Base-by-base conservation (phyloP, 2,888 invertebrate genomes). In the Microdon myrmicae region DNA sequence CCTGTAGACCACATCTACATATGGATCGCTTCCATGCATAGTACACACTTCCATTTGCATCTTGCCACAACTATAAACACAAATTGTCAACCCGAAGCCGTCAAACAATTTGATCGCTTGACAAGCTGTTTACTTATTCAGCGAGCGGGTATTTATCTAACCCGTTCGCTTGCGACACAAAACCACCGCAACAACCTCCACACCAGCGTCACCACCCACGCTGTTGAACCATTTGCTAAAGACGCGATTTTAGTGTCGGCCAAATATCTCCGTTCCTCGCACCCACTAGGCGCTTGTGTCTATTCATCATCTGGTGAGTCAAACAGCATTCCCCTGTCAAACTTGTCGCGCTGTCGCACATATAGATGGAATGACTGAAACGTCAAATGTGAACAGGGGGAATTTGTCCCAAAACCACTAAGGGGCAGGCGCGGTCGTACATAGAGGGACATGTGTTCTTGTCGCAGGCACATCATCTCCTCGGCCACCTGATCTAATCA, bases 401-500 rank as follows among this genome's bases (percentile, higher is more conserved):
- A n/a, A n/a, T n/a, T n/a, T n/a, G n/a, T n/a, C n/a, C n/a, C n/a
- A n/a, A n/a, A n/a, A n/a, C n/a, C n/a, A n/a, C n/a, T n/a, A n/a
- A n/a, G 14, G 9, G 38, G 12, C 43, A 16, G 10, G 28, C n/a
- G 23, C n/a, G 3, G 29, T 32, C 10, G 2, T n/a, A 25, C 6
- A 17, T n/a, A 26, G 19, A 10, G 31, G 31, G 12, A 39, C 64
- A 64, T 64, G 47, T 64, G 64, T 58, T 64, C 35, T 41, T 39
- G 48, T 14, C 39, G 41, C 13, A 8, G 39, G 14, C 22, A 37
- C 35, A 43, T 12, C 43, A n/a, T 3, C 20, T 6, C 8, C 35
- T 37, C 5, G 44, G 47, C 49, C 56, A 64, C 64, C 64, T 64
- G 64, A 64, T 64, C 64, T 64, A 64, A 64, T 64, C 64, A 58